Evolutionary conservation across 1,140 invertebrate species (phyloP), one percentile per base, ranked within the genome.

Genomic region (Cotesia typhae): DNA sequence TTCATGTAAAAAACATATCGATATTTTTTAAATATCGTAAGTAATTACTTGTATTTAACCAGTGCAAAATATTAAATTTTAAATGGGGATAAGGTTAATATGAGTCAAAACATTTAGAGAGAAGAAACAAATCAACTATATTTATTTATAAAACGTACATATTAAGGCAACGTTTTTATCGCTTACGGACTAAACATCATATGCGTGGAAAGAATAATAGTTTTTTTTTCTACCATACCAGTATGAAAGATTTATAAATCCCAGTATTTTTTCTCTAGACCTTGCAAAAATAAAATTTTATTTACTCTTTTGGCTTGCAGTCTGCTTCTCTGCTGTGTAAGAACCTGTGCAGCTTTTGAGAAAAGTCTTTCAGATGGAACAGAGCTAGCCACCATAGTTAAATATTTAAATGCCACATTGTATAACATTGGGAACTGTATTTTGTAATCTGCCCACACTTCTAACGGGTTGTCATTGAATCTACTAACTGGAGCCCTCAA

Each of bases 141-240:
- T 53, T 53, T 53, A n/a, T 53, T 53, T 53, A 53, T 17, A 53
- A n/a, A 53, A n/a, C n/a, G n/a, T n/a, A n/a, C n/a, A n/a, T n/a
- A n/a, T n/a, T n/a, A n/a, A n/a, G n/a, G n/a, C n/a, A n/a, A n/a
- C n/a, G n/a, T n/a, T n/a, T n/a, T n/a, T n/a, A n/a, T n/a, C n/a
- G n/a, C n/a, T n/a, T n/a, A n/a, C n/a, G n/a, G n/a, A n/a, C n/a
- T n/a, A n/a, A n/a, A n/a, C n/a, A n/a, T n/a, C n/a, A n/a, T n/a
- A n/a, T n/a, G n/a, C n/a, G n/a, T n/a, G n/a, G n/a, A n/a, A n/a
- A n/a, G n/a, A n/a, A n/a, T n/a, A n/a, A n/a, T n/a, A n/a, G n/a
- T n/a, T n/a, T n/a, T n/a, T n/a, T n/a, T n/a, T n/a, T n/a, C n/a
- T n/a, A n/a, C n/a, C n/a, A n/a, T n/a, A n/a, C n/a, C n/a, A n/a